Evolutionary conservation across 2,888 invertebrate species (phyloP), one percentile per base, ranked within the genome.

Genomic region (Synanthedon tipuliformis): DNA sequence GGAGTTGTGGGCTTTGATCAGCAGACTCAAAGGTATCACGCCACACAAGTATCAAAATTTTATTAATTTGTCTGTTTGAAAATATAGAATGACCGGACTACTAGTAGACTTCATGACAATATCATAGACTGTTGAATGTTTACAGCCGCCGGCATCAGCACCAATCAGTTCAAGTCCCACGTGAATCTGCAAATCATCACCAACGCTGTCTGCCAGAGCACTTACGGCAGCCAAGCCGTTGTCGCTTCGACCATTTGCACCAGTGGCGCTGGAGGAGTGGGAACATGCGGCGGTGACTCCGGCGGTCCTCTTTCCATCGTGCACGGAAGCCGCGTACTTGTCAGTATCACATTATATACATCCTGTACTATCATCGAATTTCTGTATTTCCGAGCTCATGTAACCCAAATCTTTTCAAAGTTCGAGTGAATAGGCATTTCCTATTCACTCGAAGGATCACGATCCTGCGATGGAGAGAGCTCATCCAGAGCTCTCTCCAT

Each of bases 121-220:
- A 56, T 51, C 27, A 5, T 4, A 4, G 27, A 40, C 15, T 48
- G 10, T 40, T 12, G 23, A n/a, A 15, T 52, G 40, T 50, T 51
- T 53, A n/a, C 63, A 80, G 79, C 45, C 7, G 50, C 55, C 2
- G 57, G 64, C 7, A 73, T 79, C 66, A 18, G 63, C 51, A 57
- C 62, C 61, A 56, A 57, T 53, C 77, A 78, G 62, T 55, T 61
- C 41, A 69, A 83, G 59, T 83, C 85, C 59, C 86, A 80, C 53
- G 85, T 87, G 53, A 68, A 69, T 49, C 75, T 89, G 60, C 70
- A 67, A 48, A 77, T 82, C 56, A 75, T 83, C 62, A 63, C 68
- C 50, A 84, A 81, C 68, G 60, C 65, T 0, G 71, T 57, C 41
- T 76, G 75, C 0, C 69, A 75, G 0, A 76, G 65, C 0, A 8